Evolutionary conservation across 2,113 vertebrate species (phyloP).

Genomic region (Tupaia chinensis): DNA sequence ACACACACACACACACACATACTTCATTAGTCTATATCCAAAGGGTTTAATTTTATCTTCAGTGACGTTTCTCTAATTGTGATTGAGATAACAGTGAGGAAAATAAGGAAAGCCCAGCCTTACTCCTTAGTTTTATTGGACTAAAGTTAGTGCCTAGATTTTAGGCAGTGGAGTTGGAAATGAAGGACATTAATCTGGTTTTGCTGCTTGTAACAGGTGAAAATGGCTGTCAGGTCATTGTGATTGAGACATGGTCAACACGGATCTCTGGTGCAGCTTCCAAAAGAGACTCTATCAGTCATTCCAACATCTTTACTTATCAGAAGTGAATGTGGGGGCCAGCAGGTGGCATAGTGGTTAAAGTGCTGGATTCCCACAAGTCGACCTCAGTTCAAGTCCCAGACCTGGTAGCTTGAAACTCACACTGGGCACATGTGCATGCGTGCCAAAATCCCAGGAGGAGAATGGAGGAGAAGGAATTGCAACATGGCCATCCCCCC

Average conservation of each 20-base stretch:
- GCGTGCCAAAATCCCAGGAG: too few relatives aligned
- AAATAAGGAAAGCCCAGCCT: neutral
- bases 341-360: too few relatives aligned
- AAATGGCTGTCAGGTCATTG: neutral
- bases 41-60: slow-evolving; percentile 14
- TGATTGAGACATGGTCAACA: neutral
- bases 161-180: neutral
- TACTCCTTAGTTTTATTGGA: neutral
- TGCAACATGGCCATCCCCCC: too few relatives aligned
- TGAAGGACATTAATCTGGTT: neutral
- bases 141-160: neutral
- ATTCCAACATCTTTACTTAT: neutral
- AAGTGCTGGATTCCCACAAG: too few relatives aligned
- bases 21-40: neutral
- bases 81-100: neutral
- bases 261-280: neutral
- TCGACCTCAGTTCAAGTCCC: too few relatives aligned
- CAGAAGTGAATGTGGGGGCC: too few relatives aligned
- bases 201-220: neutral
- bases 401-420: too few relatives aligned
- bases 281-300: neutral
- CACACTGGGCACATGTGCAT: too few relatives aligned
- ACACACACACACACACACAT: neutral
- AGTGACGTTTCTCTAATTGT: neutral
- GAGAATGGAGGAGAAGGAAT: too few relatives aligned